Evolutionary conservation across 2,888 invertebrate species (phyloP).

Genomic region (Liposcelis brunnea): DNA sequence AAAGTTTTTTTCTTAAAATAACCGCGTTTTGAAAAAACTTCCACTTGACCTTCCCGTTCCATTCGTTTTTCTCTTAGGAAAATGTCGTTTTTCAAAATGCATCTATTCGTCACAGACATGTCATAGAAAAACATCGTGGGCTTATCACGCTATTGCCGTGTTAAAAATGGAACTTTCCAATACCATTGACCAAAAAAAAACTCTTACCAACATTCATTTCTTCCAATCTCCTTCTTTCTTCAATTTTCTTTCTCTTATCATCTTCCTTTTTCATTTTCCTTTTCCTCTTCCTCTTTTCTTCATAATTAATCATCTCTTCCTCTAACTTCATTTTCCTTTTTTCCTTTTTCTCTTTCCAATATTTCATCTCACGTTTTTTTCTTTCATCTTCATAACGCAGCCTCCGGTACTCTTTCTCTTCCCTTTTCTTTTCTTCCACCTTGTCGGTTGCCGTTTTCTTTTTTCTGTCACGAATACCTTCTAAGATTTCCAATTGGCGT

Average conservation of each 20-base stretch:
- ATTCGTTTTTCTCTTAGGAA: no score
- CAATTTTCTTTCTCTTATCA: conserved; percentile 11
- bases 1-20: no score
- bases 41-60: no score
- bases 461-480: neutral
- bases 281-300: neutral
- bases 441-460: neutral
- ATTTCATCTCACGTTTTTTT: neutral
- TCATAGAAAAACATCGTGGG: no score
- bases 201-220: neutral
- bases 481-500: neutral
- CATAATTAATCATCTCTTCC: no score
- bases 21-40: no score
- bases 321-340: neutral
- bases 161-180: no score
- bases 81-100: no score
- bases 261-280: neutral
- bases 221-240: neutral
- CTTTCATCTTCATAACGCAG: neutral
- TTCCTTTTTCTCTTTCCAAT: neutral
- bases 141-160: no score
- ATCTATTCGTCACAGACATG: no score
- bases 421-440: neutral
- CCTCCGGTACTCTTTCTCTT: neutral
- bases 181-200: no score